phyloP scores from a whole-genome alignment of 2,888 invertebrate genomes.

The Gerris lacustris region DNA sequence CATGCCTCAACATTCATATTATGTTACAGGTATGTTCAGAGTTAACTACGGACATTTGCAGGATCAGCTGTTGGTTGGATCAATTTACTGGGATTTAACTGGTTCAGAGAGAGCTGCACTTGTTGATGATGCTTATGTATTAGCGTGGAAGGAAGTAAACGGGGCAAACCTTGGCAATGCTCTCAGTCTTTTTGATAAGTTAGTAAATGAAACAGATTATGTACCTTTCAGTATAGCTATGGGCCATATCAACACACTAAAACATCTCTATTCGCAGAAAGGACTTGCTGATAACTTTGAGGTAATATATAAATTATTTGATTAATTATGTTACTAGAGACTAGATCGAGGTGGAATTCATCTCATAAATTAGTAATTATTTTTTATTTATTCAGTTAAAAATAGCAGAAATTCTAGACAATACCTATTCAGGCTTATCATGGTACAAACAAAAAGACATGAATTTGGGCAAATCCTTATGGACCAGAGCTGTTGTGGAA shows the following conservation, averaged over 20 bases:
- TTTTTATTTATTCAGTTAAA: not conserved
- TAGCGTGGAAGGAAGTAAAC: not conserved
- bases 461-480: not conserved
- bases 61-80: not conserved
- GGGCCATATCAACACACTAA: not conserved
- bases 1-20: too few species aligned
- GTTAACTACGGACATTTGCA: not conserved
- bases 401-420: not conserved
- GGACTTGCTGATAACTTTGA: not conserved
- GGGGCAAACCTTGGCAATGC: not conserved
- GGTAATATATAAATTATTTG: not conserved
- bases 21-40: not conserved
- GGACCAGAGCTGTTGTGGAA: not conserved
- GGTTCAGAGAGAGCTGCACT: not conserved
- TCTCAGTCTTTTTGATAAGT: not conserved
- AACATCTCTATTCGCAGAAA: not conserved
- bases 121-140: not conserved
- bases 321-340: not conserved
- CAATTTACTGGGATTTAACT: not conserved
- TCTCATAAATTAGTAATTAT: not conserved
- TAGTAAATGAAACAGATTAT: not conserved
- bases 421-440: not conserved
- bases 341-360: not conserved
- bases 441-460: not conserved
- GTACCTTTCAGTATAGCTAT: not conserved